Conservation (phyloP, 2,113 vertebrate genomes). For the Oreochromis niloticus region DNA sequence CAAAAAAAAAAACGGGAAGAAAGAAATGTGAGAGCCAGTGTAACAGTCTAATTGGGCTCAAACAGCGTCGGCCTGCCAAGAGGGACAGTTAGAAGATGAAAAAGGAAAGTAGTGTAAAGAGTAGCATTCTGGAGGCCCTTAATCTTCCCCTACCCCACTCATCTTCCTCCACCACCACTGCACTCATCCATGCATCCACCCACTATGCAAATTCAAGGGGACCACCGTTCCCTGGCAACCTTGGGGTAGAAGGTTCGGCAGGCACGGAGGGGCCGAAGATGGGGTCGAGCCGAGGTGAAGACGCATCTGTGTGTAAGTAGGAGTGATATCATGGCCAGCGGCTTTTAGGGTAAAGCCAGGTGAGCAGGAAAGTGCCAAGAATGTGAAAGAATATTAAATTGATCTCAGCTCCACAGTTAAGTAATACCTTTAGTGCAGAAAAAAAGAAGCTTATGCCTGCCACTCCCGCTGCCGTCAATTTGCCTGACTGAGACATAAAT, state of each 20-base stretch:
- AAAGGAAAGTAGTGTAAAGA: background rate
- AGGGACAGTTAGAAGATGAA: constrained; percentile 1
- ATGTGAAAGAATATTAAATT: background rate
- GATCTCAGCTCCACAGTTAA: background rate
- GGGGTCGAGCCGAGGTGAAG: background rate
- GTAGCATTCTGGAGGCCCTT: background rate
- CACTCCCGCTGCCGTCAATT: background rate
- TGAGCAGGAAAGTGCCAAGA: background rate
- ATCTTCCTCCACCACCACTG: constrained; percentile 2
- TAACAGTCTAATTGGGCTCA: constrained; percentile 17
- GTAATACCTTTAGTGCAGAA: background rate
- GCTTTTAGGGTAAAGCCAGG: background rate
- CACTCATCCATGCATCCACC: constrained; percentile 7
- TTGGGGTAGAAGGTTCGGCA: background rate
- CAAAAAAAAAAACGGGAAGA: background rate
- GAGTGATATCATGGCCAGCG: background rate
- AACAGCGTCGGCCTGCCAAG: background rate
- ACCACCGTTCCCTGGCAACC: constrained; percentile 47
- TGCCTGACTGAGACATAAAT: background rate
- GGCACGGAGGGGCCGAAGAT: background rate
- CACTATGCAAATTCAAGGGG: constrained; percentile 34
- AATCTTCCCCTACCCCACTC: background rate
- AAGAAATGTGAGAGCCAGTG: background rate
- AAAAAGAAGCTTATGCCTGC: background rate
- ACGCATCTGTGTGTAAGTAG: background rate